Conservation (phyloP, 2,113 vertebrate genomes). For the Seriola rivoliana region DNA sequence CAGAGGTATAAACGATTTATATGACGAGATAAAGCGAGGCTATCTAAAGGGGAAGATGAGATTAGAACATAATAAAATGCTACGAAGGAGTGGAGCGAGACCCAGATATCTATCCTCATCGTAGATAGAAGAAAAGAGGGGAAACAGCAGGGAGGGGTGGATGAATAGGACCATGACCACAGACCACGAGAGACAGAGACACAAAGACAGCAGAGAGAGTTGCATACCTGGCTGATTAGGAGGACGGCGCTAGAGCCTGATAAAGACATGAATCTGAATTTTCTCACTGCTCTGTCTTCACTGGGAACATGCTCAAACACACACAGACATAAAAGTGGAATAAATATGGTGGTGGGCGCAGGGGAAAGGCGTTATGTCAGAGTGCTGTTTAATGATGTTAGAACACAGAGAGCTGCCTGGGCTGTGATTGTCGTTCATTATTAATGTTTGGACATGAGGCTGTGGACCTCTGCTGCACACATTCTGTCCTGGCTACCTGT, state of each 20-base stretch:
- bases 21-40: slow-evolving; percentile 52
- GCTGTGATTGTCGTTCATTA: slow-evolving; percentile 27
- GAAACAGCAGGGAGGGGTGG: slow-evolving; percentile 5
- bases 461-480: slow-evolving; percentile 24
- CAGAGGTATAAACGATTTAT: slow-evolving; percentile 49
- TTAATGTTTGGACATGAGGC: slow-evolving; percentile 47
- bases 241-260: slow-evolving; percentile 62
- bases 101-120: slow-evolving; percentile 54
- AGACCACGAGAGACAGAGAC: slow-evolving; percentile 36
- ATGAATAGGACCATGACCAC: slow-evolving; percentile 2
- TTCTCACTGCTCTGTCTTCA: slow-evolving; percentile 52
- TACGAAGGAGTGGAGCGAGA: slow-evolving; percentile 58
- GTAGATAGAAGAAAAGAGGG: slow-evolving; percentile 35
- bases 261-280: slow-evolving; percentile 64
- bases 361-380: slow-evolving; percentile 55
- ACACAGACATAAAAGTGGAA: slow-evolving; percentile 58
- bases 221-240: slow-evolving; percentile 71
- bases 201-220: slow-evolving; percentile 51
- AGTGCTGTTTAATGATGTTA: slow-evolving; percentile 61
- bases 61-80: slow-evolving; percentile 70
- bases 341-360: slow-evolving; percentile 61
- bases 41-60: slow-evolving; percentile 63
- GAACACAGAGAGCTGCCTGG: slow-evolving; percentile 31
- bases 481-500: slow-evolving; percentile 30
- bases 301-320: slow-evolving; percentile 55